These are phyloP conservation scores for Acholoe squamosa DNA, from an alignment of 2,888 invertebrate species.

Conservation along the genomic window DNA sequence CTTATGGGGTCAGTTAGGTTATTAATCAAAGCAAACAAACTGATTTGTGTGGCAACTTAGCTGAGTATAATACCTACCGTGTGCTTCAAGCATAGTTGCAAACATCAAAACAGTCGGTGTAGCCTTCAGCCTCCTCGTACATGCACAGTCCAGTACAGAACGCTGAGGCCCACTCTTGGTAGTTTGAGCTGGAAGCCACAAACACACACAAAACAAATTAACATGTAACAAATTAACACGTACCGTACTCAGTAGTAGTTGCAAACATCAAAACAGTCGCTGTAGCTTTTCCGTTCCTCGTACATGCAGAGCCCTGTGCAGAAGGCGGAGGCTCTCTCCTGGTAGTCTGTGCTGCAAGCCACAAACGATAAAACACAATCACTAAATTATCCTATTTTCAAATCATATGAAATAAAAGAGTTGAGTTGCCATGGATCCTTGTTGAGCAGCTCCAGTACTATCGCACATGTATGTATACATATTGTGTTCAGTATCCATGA, in stretches of 20 bases:
- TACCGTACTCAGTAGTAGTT: constrained; percentile 68
- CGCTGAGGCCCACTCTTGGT: constrained; percentile 71
- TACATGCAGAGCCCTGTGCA: constrained; percentile 72
- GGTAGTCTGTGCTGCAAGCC: constrained; percentile 70
- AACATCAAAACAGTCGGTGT: constrained; percentile 71
- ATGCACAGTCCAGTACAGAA: constrained; percentile 72
- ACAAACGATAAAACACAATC: neutral
- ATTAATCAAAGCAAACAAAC: too few species aligned
- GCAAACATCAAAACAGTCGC: constrained; percentile 71
- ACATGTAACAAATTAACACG: neutral
- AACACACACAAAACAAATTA: too few species aligned
- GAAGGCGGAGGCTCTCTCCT: constrained; percentile 71
- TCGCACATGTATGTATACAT: too few species aligned
- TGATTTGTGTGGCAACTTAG: too few species aligned
- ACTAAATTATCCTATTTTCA: too few species aligned
- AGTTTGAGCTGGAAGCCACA: constrained; percentile 69
- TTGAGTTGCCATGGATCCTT: too few species aligned
- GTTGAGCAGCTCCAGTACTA: too few species aligned
- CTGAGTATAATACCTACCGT: neutral
- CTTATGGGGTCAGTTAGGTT: too few species aligned
- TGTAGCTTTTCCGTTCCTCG: constrained; percentile 69
- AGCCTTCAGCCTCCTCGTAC: constrained; percentile 69
- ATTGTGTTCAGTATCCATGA: too few species aligned
- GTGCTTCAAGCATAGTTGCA: constrained; percentile 70
- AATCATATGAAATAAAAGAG: too few species aligned